These are phyloP conservation scores for Lepilemur septentrionalis DNA, from an alignment of 2,797 vertebrate species.

Conservation along the genomic window DNA sequence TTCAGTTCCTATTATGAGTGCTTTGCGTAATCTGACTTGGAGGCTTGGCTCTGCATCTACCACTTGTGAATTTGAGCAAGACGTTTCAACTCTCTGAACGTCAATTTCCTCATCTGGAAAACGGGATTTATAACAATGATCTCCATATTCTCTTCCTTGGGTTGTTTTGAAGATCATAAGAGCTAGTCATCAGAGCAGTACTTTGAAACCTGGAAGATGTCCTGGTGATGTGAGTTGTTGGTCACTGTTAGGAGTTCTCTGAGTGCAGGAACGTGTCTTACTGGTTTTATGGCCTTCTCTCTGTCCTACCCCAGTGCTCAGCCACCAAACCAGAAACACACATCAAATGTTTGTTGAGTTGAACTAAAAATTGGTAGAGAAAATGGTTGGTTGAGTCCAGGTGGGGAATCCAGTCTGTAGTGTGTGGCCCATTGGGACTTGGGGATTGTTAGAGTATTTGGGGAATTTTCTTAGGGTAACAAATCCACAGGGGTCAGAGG, in stretches of 20 bases:
- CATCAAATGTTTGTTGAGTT: neutral
- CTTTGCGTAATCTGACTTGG: neutral
- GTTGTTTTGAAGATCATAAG: neutral
- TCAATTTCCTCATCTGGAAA: neutral
- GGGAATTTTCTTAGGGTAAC: neutral
- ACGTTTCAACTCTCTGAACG: neutral
- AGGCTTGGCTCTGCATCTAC: neutral
- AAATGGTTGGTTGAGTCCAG: neutral
- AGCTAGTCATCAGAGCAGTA: neutral
- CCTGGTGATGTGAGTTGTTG: neutral
- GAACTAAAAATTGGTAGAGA: neutral
- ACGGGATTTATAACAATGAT: neutral
- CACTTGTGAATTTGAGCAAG: neutral
- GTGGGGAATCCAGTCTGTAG: neutral
- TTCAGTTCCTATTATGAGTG: neutral
- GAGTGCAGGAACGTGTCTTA: neutral
- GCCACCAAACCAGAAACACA: neutral
- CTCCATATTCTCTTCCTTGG: neutral
- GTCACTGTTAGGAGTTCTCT: neutral
- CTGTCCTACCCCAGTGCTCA: neutral
- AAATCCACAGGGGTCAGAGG: neutral
- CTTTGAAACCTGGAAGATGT: neutral
- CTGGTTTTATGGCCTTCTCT: neutral
- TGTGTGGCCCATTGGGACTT: neutral
- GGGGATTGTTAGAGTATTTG: neutral